Percentiles rank a stretch among this genome's conserved stretches.
phyloP scores from a whole-genome alignment of 1,140 invertebrate genomes.

The Apocrypta bakeri region DNA sequence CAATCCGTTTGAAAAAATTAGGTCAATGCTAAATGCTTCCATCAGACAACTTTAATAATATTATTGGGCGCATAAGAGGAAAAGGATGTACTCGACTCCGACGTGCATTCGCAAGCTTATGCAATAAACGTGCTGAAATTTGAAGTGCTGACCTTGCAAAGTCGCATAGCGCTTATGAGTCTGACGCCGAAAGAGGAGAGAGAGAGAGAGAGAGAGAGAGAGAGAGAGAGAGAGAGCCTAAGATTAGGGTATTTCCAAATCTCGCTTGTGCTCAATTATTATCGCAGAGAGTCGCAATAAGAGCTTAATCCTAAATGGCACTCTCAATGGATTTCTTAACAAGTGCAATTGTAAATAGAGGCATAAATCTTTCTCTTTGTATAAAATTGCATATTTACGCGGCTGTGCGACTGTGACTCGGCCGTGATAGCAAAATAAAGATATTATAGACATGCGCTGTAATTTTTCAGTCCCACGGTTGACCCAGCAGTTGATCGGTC shows the following conservation, averaged over 20 bases:
- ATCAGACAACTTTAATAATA: neutral
- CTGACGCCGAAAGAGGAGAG: neutral
- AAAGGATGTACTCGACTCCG: conserved; percentile 47
- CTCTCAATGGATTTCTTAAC: conserved; percentile 21
- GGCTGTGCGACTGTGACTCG: too few species aligned
- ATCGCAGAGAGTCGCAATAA: neutral
- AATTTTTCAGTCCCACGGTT: too few species aligned
- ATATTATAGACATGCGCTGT: too few species aligned
- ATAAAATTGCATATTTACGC: neutral
- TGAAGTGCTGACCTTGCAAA: conserved; percentile 49
- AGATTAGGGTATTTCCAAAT: conserved; percentile 41
- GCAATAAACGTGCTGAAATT: conserved; percentile 42
- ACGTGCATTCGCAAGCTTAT: conserved; percentile 25
- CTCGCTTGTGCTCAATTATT: conserved; percentile 30
- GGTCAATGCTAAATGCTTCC: neutral
- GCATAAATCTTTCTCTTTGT: conserved; percentile 1
- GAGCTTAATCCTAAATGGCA: neutral
- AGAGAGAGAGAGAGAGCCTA: neutral
- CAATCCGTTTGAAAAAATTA: neutral
- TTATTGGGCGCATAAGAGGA: neutral
- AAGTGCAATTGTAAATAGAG: neutral
- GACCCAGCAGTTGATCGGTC: too few species aligned
- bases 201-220: too few species aligned
- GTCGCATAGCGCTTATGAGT: conserved; percentile 38
- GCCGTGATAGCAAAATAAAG: too few species aligned